Evolutionary conservation across 2,888 invertebrate genomes (phyloP).

Genomic region (Camponotus fellah): DNA sequence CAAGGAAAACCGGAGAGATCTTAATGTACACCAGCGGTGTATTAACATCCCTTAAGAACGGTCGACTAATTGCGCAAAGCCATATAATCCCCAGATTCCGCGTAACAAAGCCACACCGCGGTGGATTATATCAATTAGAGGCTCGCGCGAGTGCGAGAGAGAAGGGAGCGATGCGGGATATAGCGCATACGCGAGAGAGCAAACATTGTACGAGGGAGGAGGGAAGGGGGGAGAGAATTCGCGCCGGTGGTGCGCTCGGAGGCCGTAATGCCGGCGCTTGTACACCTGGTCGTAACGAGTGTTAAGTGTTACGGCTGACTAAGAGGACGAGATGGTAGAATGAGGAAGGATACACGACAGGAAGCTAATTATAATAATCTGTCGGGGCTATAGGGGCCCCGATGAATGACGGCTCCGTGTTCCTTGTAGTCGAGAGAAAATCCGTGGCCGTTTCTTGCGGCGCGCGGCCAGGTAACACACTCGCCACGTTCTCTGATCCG

Average conservation of each 20-base stretch:
- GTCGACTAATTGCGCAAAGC: conserved; percentile 71
- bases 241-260: conserved; percentile 39
- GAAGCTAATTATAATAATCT: conserved; percentile 72
- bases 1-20: conserved; percentile 27
- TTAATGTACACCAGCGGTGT: conserved; percentile 61
- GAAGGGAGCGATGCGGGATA: conserved; percentile 16
- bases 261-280: conserved; percentile 61
- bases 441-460: conserved; percentile 31
- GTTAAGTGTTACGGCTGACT: conserved; percentile 65
- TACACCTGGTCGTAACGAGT: conserved; percentile 67
- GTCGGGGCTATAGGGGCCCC: conserved; percentile 34
- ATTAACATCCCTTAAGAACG: conserved; percentile 69
- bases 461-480: conserved; percentile 42
- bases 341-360: conserved; percentile 60
- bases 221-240: conserved; percentile 21
- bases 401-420: conserved; percentile 60
- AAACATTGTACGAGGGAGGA: background rate
- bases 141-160: conserved; percentile 44
- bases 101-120: conserved; percentile 71
- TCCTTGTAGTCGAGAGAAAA: conserved; percentile 50
- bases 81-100: conserved; percentile 70
- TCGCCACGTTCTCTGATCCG: conserved; percentile 49
- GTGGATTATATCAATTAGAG: conserved; percentile 74
- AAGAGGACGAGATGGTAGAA: conserved; percentile 50
- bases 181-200: background rate